Conservation (phyloP, 2,797 vertebrate genomes). For the Lutjanus campechanus region DNA sequence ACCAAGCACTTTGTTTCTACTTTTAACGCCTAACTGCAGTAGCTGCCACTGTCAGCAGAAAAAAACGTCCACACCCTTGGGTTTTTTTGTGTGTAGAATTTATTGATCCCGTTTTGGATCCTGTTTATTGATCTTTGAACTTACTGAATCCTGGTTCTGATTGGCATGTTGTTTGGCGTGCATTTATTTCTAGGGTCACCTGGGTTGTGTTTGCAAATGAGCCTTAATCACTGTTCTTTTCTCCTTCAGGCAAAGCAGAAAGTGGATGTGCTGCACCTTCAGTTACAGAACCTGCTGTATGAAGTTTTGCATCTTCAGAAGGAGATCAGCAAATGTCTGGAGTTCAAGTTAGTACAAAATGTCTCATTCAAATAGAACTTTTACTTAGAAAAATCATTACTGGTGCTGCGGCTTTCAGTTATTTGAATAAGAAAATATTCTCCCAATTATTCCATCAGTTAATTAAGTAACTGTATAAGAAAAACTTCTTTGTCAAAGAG, state of each 20-base stretch:
- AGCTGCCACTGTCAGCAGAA: slow-evolving; percentile 39
- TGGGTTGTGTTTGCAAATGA: slow-evolving; percentile 2
- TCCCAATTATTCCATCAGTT: too few species aligned
- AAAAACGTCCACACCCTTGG: not conserved
- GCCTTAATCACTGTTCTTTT: not conserved
- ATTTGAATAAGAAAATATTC: not conserved
- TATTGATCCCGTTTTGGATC: not conserved
- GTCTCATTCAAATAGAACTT: not conserved
- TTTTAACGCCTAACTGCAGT: slow-evolving; percentile 29
- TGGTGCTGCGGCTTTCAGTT: not conserved
- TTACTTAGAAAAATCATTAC: not conserved
- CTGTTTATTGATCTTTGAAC: slow-evolving; percentile 9
- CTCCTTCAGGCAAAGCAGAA: slow-evolving; percentile 92
- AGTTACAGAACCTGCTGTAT: slow-evolving; percentile 98
- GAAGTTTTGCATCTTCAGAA: slow-evolving; percentile 99
- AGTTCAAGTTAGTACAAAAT: slow-evolving; percentile 94
- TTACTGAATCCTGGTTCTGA: slow-evolving; percentile 9
- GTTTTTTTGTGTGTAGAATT: slow-evolving; percentile 11
- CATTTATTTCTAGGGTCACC: not conserved
- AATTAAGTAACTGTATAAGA: too few species aligned
- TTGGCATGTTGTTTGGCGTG: not conserved
- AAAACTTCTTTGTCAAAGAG: too few species aligned
- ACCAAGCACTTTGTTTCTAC: slow-evolving; percentile 34
- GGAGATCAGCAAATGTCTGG: slow-evolving; percentile 98
- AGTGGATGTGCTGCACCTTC: slow-evolving; percentile 96